These are phyloP conservation scores for Vulpes vulpes DNA, from an alignment of 2,113 vertebrate genomes.

Conservation along the genomic window DNA sequence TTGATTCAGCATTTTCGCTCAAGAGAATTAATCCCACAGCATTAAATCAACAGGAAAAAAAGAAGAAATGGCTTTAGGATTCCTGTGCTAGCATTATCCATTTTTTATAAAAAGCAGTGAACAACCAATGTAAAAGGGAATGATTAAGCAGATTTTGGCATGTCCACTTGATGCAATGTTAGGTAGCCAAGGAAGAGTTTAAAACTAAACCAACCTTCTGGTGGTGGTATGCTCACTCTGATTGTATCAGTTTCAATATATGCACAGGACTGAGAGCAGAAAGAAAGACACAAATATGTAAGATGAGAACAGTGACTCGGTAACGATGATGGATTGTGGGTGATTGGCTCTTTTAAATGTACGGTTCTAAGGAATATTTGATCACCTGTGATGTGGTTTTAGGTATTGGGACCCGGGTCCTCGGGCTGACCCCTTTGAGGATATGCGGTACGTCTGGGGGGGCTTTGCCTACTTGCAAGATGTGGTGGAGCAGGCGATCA, in stretches of 20 bases:
- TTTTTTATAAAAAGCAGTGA: constrained; percentile 38
- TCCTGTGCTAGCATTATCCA: background rate
- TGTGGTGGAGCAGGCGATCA: constrained; percentile 95
- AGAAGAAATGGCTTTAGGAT: background rate
- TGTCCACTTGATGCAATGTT: background rate
- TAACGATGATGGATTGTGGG: background rate
- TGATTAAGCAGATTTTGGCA: background rate
- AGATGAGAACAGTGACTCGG: background rate
- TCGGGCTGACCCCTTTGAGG: constrained; percentile 98
- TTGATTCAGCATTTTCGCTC: background rate
- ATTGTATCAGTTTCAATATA: background rate
- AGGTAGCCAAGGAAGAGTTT: background rate
- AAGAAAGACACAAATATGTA: background rate
- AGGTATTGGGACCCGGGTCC: constrained; percentile 99
- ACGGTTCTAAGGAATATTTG: background rate
- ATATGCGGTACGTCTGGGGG: constrained; percentile 98
- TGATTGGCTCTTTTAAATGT: background rate
- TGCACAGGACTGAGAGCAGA: background rate
- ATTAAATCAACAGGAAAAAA: constrained; percentile 42
- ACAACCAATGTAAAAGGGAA: background rate
- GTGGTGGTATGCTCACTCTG: background rate
- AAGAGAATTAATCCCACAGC: constrained; percentile 11
- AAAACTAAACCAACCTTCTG: background rate
- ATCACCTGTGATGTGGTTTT: constrained; percentile 25
- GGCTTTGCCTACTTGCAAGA: constrained; percentile 98